These are phyloP conservation scores for Octodon degus DNA, from an alignment of 2,113 vertebrate species.

Conservation along the genomic window DNA sequence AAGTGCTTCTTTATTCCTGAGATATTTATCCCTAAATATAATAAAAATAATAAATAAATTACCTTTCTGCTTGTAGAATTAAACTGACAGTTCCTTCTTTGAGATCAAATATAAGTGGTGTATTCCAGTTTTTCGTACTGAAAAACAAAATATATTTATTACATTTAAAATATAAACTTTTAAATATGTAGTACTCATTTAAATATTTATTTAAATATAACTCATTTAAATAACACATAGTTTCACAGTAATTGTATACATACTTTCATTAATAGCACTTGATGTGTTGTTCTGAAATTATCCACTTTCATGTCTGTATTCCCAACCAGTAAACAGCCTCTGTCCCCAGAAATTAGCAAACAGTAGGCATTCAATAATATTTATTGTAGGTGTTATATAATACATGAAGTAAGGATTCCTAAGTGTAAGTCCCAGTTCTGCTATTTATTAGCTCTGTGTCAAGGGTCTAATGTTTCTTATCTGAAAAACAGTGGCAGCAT, in stretches of 20 bases:
- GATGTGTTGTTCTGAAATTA: not conserved
- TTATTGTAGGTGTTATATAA: not conserved
- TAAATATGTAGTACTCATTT: not conserved
- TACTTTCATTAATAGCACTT: conserved; percentile 25
- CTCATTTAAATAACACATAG: conserved; percentile 46
- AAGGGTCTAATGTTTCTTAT: conserved; percentile 8
- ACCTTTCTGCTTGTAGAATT: conserved; percentile 97
- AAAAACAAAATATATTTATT: conserved; percentile 49
- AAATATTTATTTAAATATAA: too few relatives aligned
- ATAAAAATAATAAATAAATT: conserved; percentile 67
- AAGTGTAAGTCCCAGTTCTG: not conserved
- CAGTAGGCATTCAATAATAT: not conserved
- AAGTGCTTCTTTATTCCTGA: not conserved
- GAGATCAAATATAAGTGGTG: conserved; percentile 97
- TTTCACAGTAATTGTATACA: conserved; percentile 25
- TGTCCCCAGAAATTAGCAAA: not conserved
- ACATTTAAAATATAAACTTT: conserved; percentile 28
- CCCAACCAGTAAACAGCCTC: not conserved
- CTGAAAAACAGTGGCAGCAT: not conserved
- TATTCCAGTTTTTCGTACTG: conserved; percentile 98
- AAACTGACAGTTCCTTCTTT: conserved; percentile 97
- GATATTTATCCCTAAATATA: conserved; percentile 4
- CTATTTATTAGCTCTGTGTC: conserved; percentile 14
- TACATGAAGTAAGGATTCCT: not conserved
- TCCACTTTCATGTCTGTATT: not conserved